Evolutionary conservation across 2,797 vertebrate genomes (phyloP).

Genomic region (Ptychobarbus kaznakovi): DNA sequence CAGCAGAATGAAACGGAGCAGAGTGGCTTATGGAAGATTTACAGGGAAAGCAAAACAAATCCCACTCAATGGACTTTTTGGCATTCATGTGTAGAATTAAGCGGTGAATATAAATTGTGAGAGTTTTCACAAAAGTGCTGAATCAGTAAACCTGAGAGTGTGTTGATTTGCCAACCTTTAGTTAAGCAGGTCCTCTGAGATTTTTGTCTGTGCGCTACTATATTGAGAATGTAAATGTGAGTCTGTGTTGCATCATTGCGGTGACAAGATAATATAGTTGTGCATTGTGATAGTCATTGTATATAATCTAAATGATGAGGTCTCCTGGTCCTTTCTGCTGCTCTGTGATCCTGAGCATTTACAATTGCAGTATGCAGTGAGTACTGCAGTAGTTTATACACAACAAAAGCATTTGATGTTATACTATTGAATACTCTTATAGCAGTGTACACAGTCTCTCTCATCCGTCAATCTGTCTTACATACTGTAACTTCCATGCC

Average conservation of each 20-base stretch:
- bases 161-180: slow-evolving; percentile 65
- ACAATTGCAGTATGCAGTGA: slow-evolving; percentile 26
- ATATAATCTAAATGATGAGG: slow-evolving; percentile 66
- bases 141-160: slow-evolving; percentile 53
- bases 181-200: slow-evolving; percentile 59
- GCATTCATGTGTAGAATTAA: slow-evolving; percentile 56
- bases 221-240: slow-evolving; percentile 64
- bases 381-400: background rate
- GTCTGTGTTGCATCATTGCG: slow-evolving; percentile 53
- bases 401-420: slow-evolving; percentile 13
- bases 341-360: slow-evolving; percentile 35
- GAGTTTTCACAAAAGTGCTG: slow-evolving; percentile 46
- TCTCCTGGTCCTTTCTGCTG: slow-evolving; percentile 59
- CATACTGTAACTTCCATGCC: background rate
- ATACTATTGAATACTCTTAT: background rate
- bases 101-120: slow-evolving; percentile 18
- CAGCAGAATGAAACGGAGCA: background rate
- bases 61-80: slow-evolving; percentile 34
- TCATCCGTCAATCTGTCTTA: background rate
- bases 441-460: background rate
- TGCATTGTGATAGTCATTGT: slow-evolving; percentile 65
- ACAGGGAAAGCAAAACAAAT: slow-evolving; percentile 29
- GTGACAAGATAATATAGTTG: slow-evolving; percentile 68
- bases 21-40: slow-evolving; percentile 27
- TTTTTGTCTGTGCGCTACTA: slow-evolving; percentile 45